Base-by-base conservation (phyloP, 2,888 invertebrate species). In the Sturmia bella region DNA sequence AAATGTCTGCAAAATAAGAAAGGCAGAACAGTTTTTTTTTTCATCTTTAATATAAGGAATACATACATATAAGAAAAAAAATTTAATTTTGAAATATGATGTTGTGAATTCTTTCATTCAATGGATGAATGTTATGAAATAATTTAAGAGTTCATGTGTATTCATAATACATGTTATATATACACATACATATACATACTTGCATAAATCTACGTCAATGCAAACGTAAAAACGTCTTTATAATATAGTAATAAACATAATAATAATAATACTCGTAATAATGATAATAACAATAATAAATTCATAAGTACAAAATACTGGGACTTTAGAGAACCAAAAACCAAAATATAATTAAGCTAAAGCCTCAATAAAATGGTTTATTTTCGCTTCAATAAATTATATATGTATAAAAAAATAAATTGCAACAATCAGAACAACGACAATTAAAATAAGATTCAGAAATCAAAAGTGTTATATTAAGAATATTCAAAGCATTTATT, bases 361-460 rank as follows among this genome's bases (percentile, higher is more conserved):
- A 7, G 81, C 69, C 73, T 73, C 77, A 77, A 69, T 74, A 74
- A 74, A 54, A 64, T 37, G 48, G 39, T 13, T 21, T 43, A 43
- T 5, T 32, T 66, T 12, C 63, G 39, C 54, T 73, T 19, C 66
- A 50, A 54, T 45, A 61, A 61, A 68, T 52, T 17, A 17, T 37
- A n/a, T n/a, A n/a, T n/a, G n/a, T n/a, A n/a, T n/a, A n/a, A n/a
- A 32, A 15, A 4, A 45, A 39, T 39, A 12, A 19, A 32, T 39
- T 32, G 48, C n/a, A 17, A 66, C 7, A 66, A 78, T 32, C 41
- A 41, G 48, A 68, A 68, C 57, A 13, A 61, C 59, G 13, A 54
- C 17, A 56, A 43, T 11, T 11, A 32, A 32, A 12, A 74, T 27
- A 15, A 32, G 1, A 43, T 6, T 19, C n/a, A 3, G n/a, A 27